A percentile compares a stretch with the other conserved stretches of the same genome.
Conservation (phyloP, 1,140 invertebrate genomes). For the Drosophila setifemur region DNA sequence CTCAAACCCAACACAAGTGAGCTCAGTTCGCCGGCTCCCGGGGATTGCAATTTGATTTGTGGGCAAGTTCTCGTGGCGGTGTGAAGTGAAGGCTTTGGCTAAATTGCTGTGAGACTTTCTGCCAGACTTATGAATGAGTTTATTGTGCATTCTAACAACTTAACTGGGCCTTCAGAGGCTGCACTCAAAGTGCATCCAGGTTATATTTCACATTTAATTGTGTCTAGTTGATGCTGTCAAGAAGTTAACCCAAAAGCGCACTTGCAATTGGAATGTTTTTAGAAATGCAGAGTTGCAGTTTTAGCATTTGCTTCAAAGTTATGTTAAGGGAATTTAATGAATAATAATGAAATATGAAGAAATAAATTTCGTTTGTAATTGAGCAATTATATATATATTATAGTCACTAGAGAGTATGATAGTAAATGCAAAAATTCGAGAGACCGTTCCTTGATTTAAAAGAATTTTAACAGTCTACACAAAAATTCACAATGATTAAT, state of each 20-base stretch:
- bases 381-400: no score
- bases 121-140: conserved; percentile 43
- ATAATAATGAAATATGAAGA: no score
- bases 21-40: conserved; percentile 21
- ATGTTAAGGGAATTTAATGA: no score
- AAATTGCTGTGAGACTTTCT: conserved; percentile 43
- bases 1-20: not conserved
- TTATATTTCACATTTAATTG: conserved; percentile 40
- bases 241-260: conserved; percentile 8
- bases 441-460: no score
- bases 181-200: conserved; percentile 4
- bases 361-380: no score
- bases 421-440: no score
- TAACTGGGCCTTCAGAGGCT: conserved; percentile 36
- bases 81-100: conserved; percentile 36
- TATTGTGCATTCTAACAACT: conserved; percentile 47
- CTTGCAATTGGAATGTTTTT: conserved; percentile 4
- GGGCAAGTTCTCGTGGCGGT: conserved; percentile 30
- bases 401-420: no score
- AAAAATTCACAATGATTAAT: no score
- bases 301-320: not conserved
- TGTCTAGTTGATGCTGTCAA: conserved; percentile 25
- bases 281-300: conserved; percentile 5
- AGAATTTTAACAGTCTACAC: no score
- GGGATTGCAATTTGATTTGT: conserved; percentile 48